Evolutionary conservation across 1,140 invertebrate genomes (phyloP).

Genomic region (Drosophila grimshawi): DNA sequence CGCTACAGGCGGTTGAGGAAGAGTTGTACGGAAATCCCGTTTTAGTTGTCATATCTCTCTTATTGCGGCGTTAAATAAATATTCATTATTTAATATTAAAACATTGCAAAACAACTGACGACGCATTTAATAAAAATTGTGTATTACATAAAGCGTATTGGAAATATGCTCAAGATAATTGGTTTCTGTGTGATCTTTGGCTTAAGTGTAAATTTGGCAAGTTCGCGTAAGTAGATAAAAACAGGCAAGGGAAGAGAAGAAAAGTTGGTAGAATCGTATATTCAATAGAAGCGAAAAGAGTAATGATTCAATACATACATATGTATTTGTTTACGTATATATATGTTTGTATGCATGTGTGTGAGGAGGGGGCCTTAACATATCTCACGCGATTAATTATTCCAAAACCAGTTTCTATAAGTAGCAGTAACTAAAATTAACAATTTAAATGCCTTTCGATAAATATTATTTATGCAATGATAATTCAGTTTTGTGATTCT

Average conservation of each 20-base stretch:
- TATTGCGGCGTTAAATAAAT: constrained; percentile 34
- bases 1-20: background rate
- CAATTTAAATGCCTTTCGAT: constrained; percentile 12
- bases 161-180: constrained; percentile 46
- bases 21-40: constrained; percentile 44
- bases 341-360: constrained; percentile 16
- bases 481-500: background rate
- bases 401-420: constrained; percentile 57
- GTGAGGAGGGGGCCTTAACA: constrained; percentile 53
- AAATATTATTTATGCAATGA: background rate
- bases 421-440: constrained; percentile 25
- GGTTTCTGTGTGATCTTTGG: constrained; percentile 34
- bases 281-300: constrained; percentile 16
- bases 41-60: constrained; percentile 39
- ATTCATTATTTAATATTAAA: constrained; percentile 37
- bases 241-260: background rate
- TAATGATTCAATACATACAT: constrained; percentile 9
- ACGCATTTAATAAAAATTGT: constrained; percentile 36
- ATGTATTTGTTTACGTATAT: background rate
- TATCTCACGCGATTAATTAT: constrained; percentile 11
- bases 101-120: constrained; percentile 45
- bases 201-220: constrained; percentile 28
- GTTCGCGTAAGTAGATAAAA: constrained; percentile 45
- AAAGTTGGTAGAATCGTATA: constrained; percentile 5
- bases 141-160: constrained; percentile 5